Conservation (phyloP, 2,888 invertebrate genomes). For the Aphrophora alni region DNA sequence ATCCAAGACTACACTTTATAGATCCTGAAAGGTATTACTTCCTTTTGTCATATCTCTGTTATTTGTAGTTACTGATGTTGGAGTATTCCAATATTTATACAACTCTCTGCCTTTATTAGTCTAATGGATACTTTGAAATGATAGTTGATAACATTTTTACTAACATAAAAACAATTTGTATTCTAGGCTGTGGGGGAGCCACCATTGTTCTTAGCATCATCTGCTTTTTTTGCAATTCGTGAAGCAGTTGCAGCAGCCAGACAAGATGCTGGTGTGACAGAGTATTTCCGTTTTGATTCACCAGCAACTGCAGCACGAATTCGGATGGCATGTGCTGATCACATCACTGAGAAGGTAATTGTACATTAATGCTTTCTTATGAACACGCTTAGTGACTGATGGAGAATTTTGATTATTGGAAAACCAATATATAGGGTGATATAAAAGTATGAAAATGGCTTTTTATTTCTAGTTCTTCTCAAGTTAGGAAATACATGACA, state of each 20-base stretch:
- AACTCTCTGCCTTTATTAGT: too few relatives aligned
- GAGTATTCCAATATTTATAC: too few relatives aligned
- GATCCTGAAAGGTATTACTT: too few relatives aligned
- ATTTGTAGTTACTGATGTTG: too few relatives aligned
- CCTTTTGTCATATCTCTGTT: too few relatives aligned
- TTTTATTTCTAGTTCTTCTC: background rate
- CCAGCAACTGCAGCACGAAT: constrained; percentile 91
- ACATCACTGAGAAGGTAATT: constrained; percentile 76
- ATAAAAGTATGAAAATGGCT: background rate
- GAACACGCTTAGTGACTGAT: too few relatives aligned
- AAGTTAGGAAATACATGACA: too few relatives aligned
- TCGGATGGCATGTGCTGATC: constrained; percentile 87
- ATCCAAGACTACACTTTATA: too few relatives aligned
- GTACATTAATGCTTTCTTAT: background rate
- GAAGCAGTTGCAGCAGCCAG: constrained; percentile 85
- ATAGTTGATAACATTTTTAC: too few relatives aligned
- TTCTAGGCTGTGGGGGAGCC: constrained; percentile 94
- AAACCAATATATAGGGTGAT: background rate
- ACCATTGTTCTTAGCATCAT: constrained; percentile 87
- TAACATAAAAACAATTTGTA: too few relatives aligned
- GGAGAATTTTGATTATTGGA: too few relatives aligned
- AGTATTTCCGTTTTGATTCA: constrained; percentile 72
- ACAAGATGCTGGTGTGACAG: constrained; percentile 67
- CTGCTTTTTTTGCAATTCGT: constrained; percentile 88
- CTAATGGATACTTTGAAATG: too few relatives aligned